A percentile compares a stretch with the other conserved stretches of the same genome.
phyloP scores from a whole-genome alignment of 1,140 invertebrate species.

The Antheraea pernyi region DNA sequence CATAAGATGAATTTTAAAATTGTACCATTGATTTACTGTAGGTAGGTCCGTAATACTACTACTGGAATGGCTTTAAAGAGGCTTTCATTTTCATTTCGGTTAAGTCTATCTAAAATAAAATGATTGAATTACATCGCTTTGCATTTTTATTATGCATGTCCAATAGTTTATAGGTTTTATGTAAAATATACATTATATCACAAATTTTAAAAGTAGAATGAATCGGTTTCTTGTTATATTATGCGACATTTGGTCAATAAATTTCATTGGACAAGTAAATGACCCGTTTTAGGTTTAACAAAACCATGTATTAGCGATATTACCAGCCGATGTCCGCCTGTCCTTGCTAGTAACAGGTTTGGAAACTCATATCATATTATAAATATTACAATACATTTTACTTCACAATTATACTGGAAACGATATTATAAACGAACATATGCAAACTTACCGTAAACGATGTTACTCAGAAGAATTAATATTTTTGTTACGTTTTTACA shows the following conservation, averaged over 20 bases:
- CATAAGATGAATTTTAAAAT: constrained; percentile 57
- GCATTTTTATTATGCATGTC: constrained; percentile 74
- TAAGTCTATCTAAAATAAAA: constrained; percentile 43
- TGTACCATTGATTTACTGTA: constrained; percentile 47
- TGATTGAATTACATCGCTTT: constrained; percentile 67
- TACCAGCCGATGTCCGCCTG: constrained; percentile 14
- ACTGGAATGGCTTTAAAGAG: constrained; percentile 72
- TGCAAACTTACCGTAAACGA: neutral
- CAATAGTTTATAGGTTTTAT: constrained; percentile 63
- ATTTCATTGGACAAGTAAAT: constrained; percentile 19
- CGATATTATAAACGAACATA: neutral
- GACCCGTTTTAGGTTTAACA: neutral
- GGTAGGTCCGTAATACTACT: constrained; percentile 45
- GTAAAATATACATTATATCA: constrained; percentile 42
- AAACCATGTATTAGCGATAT: neutral
- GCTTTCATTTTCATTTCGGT: constrained; percentile 64
- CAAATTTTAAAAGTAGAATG: neutral
- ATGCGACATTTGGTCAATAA: constrained; percentile 9
- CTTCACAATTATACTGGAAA: neutral
- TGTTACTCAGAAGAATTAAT: neutral
- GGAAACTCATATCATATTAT: neutral
- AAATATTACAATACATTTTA: neutral
- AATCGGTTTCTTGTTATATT: neutral
- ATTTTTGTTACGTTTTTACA: neutral
- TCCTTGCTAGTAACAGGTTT: constrained; percentile 2